Evolutionary conservation across 1,140 invertebrate species (phyloP).

Genomic region (Carcinoscorpius rotundicauda): DNA sequence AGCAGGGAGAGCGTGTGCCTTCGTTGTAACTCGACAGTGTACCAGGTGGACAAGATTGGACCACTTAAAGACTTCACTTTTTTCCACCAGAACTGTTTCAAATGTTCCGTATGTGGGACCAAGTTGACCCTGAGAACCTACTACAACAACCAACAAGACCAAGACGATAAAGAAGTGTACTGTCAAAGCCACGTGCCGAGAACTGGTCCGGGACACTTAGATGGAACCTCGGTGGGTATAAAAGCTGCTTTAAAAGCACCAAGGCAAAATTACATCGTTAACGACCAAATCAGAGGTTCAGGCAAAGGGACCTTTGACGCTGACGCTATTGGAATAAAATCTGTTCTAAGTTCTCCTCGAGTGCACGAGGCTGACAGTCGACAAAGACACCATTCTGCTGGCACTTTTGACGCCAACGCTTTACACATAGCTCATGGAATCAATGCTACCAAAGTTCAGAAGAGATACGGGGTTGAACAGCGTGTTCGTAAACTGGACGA

Average conservation of each 20-base stretch:
- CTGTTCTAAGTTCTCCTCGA: constrained; percentile 29
- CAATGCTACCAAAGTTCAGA: constrained; percentile 79
- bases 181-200: constrained; percentile 27
- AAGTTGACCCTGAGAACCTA: constrained; percentile 95
- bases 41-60: constrained; percentile 61
- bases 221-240: constrained; percentile 57
- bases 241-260: constrained; percentile 79
- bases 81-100: constrained; percentile 97
- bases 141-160: constrained; percentile 91
- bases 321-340: constrained; percentile 46
- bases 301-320: constrained; percentile 55
- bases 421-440: constrained; percentile 86
- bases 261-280: constrained; percentile 49
- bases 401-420: constrained; percentile 76
- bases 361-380: constrained; percentile 20
- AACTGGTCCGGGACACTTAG: constrained; percentile 24
- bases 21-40: constrained; percentile 50
- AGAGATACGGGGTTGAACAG: constrained; percentile 46
- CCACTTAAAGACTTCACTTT: constrained; percentile 96
- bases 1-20: constrained; percentile 42
- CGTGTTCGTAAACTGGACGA: constrained; percentile 26
- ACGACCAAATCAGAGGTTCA: constrained; percentile 61
- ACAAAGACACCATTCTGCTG: constrained; percentile 38
- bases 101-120: constrained; percentile 87
- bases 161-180: constrained; percentile 91